Conservation (phyloP, 53 echinoderm and acorn worm genomes). For the Holothuria leucospilota region DNA sequence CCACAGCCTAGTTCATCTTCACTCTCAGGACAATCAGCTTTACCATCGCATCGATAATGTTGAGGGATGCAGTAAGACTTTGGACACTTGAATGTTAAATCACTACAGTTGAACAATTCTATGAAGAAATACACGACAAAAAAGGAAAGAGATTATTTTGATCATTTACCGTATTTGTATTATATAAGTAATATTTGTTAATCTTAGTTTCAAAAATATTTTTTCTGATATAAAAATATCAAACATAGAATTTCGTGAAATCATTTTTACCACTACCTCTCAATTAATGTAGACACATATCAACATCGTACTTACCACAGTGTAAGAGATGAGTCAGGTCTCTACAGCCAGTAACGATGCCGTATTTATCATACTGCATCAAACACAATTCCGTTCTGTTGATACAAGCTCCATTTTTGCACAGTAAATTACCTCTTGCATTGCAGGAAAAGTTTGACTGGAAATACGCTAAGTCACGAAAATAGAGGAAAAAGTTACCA, state of each 20-base stretch:
- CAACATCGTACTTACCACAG: constrained; percentile 19
- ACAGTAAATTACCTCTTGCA: neutral
- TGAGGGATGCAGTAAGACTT: constrained; percentile 32
- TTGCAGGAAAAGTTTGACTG: neutral
- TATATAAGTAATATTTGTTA: too few species aligned
- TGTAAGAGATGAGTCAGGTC: neutral
- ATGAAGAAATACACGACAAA: too few species aligned
- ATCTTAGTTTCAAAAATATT: too few species aligned
- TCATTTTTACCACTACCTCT: too few species aligned
- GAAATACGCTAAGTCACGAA: too few species aligned
- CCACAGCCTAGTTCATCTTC: constrained; percentile 23
- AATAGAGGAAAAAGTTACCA: too few species aligned
- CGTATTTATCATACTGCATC: neutral
- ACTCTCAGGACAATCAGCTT: constrained; percentile 1
- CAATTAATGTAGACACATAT: too few species aligned
- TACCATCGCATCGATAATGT: constrained; percentile 29
- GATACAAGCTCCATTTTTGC: constrained; percentile 25
- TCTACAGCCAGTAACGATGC: constrained; percentile 24
- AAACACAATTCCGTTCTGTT: neutral
- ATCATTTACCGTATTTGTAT: too few species aligned
- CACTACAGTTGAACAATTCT: constrained; percentile 11
- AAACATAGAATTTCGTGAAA: too few species aligned
- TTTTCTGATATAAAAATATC: too few species aligned
- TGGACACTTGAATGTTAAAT: constrained; percentile 26
- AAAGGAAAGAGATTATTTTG: too few species aligned